Evolutionary conservation across 2,797 vertebrate genomes (phyloP), one percentile per base, ranked within the genome.

Genomic region (Premnoplex brunnescens): DNA sequence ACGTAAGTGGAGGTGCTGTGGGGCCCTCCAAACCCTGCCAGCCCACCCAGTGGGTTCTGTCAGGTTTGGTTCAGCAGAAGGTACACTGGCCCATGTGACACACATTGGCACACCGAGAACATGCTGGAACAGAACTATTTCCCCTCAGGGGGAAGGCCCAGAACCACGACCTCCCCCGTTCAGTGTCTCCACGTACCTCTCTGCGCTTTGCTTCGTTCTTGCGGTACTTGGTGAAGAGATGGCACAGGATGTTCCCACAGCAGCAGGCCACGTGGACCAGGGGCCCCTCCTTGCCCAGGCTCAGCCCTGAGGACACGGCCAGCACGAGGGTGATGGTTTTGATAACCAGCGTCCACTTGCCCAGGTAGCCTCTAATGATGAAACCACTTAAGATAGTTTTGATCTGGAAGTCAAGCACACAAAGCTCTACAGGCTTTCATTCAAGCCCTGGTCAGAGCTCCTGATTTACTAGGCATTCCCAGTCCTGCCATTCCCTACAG

Each of bases 331-430:
- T 99, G 97, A 99, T 97, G 56, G 99, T 99, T 98, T 99, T 99
- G 95, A 99, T 99, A 88, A 99, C 97, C 89, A 99, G 97, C 5
- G 99, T 99, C 99, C 99, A 99, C 97, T 99, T 99, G 67, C 99
- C 99, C 96, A 99, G 97, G 98, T 99, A 99, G 85, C 99, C 99
- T 19, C 99, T 98, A 97, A 99, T 99, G 98, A 99, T 99, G 97
- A 99, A 99, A 58, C 99, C 99, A 58, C 99, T 99, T 88, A 99
- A 98, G 97, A 99, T 99, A 84, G 99, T 99, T 97, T 99, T 99
- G 93, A 99, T 99, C 99, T 99, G 98, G 77, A 97, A 94, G 92
- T 91, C 83, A 97, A 97, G 96, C 81, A 97, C 76, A 98, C 62
- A 97, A 89, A 97, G 91, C 90, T 97, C 95, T 74, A 88, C 93